These are phyloP conservation scores for Pissodes strobi DNA, from an alignment of 1,140 invertebrate species.

Conservation along the genomic window DNA sequence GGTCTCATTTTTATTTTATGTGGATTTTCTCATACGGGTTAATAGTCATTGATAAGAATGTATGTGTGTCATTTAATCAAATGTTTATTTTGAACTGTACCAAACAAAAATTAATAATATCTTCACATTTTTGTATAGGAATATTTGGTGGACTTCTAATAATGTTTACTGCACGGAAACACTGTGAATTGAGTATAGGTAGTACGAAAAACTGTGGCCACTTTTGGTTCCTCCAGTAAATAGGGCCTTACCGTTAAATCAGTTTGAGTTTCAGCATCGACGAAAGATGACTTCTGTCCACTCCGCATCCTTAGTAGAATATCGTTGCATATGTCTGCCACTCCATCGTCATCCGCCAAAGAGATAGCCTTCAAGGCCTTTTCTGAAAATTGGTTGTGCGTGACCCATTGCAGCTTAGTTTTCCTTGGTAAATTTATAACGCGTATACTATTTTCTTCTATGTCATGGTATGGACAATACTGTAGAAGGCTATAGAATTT, in stretches of 20 bases:
- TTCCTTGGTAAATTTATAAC: conserved; percentile 36
- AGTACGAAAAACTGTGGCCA: conserved; percentile 24
- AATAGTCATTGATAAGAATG: too few species aligned
- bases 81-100: too few species aligned
- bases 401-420: conserved; percentile 26
- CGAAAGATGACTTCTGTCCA: not conserved
- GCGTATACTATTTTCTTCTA: conserved; percentile 29
- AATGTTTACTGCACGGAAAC: not conserved
- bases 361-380: not conserved
- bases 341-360: conserved; percentile 38
- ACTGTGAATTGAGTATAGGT: conserved; percentile 13
- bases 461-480: conserved; percentile 37
- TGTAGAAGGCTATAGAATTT: conserved; percentile 33
- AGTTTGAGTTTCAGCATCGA: conserved; percentile 31
- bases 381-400: not conserved
- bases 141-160: not conserved
- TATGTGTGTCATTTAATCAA: too few species aligned
- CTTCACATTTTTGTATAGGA: too few species aligned
- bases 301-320: conserved; percentile 14
- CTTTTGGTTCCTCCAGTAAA: conserved; percentile 27
- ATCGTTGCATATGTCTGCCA: conserved; percentile 28
- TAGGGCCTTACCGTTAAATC: conserved; percentile 36
- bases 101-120: too few species aligned
- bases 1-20: too few species aligned
- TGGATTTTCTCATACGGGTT: too few species aligned